A percentile compares a stretch with the other conserved stretches of the same genome.
Evolutionary conservation across 1,140 invertebrate species (phyloP).

Genomic region (Pinna nobilis): DNA sequence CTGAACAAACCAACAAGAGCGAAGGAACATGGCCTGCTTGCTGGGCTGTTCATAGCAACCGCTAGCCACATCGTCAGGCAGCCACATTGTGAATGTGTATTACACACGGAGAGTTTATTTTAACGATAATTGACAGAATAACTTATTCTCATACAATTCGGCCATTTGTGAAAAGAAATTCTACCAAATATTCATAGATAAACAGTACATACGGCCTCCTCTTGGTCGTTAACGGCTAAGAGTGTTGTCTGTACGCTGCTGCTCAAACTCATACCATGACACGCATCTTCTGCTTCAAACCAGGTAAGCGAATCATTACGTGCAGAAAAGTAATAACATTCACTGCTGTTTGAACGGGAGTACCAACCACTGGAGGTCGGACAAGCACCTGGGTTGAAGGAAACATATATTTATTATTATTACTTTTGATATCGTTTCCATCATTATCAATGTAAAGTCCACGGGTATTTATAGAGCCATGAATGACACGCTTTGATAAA

Average conservation of each 20-base stretch:
- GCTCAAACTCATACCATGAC: conserved; percentile 3
- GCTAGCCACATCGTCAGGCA: not conserved
- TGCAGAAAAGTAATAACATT: conserved; percentile 35
- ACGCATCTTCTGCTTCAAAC: conserved; percentile 31
- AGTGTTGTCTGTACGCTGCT: conserved; percentile 9
- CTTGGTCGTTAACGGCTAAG: conserved; percentile 21
- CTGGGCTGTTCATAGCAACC: too few species aligned
- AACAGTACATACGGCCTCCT: conserved; percentile 36
- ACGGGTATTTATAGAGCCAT: not conserved
- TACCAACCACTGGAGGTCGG: not conserved
- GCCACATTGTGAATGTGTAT: not conserved
- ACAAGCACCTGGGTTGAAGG: not conserved
- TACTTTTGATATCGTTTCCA: too few species aligned
- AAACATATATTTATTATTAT: too few species aligned
- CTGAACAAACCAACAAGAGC: too few species aligned
- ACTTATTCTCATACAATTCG: not conserved
- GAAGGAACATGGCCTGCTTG: too few species aligned
- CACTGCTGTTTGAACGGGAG: not conserved
- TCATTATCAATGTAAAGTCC: not conserved
- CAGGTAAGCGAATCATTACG: conserved; percentile 17
- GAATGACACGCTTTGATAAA: not conserved
- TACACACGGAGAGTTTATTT: not conserved
- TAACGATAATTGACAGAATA: not conserved
- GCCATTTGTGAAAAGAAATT: not conserved
- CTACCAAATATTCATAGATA: not conserved